phyloP scores from a whole-genome alignment of 1,140 invertebrate genomes.

The Protaetia brevitarsis region DNA sequence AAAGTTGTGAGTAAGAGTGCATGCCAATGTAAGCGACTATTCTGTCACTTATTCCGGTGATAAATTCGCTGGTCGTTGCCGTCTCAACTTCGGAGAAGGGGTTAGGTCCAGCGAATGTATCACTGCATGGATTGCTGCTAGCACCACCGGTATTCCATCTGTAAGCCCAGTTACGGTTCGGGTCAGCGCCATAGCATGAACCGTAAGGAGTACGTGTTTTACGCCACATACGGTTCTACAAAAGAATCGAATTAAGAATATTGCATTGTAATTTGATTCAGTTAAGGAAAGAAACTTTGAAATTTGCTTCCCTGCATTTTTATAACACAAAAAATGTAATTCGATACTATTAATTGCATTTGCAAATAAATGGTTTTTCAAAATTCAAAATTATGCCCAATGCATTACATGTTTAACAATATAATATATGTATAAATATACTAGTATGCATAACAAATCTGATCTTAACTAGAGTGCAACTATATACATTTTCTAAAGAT shows the following conservation, averaged over 20 bases:
- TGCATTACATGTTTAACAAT: no score
- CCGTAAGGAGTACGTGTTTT: slow-evolving; percentile 62
- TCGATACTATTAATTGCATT: no score
- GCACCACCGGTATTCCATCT: slow-evolving; percentile 66
- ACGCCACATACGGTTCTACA: slow-evolving; percentile 68
- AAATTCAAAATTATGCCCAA: no score
- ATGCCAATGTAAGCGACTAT: slow-evolving; percentile 68
- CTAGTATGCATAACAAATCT: no score
- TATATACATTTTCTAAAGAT: no score
- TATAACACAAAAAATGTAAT: not conserved
- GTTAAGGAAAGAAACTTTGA: not conserved
- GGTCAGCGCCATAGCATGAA: slow-evolving; percentile 64
- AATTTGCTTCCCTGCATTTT: not conserved
- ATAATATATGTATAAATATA: no score
- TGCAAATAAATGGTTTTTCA: no score
- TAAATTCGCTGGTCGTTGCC: slow-evolving; percentile 54
- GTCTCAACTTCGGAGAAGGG: slow-evolving; percentile 76
- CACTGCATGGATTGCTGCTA: slow-evolving; percentile 64
- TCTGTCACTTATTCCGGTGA: slow-evolving; percentile 52
- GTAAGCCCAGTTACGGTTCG: slow-evolving; percentile 72
- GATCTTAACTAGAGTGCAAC: no score
- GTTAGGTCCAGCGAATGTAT: slow-evolving; percentile 65
- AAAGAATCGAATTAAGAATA: slow-evolving; percentile 15
- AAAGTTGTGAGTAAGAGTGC: slow-evolving; percentile 73
- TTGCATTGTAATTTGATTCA: not conserved